Evolutionary conservation across 2,113 vertebrate species (phyloP).

Genomic region (Chascanopsetta lugubris): DNA sequence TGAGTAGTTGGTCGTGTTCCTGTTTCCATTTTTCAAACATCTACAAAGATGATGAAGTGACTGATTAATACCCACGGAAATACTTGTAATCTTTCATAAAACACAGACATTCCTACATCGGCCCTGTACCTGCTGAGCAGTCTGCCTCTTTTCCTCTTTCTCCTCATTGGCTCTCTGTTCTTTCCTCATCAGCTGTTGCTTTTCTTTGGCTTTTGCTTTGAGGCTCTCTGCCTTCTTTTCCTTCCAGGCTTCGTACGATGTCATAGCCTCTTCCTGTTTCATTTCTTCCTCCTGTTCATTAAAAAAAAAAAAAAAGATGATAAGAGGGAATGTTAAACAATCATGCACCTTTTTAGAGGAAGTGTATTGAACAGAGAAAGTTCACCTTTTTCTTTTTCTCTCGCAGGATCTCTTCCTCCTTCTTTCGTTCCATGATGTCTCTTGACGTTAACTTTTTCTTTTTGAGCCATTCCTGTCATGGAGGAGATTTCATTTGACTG

Average conservation of each 20-base stretch:
- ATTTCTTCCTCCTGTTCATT: conserved; percentile 71
- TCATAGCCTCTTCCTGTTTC: conserved; percentile 86
- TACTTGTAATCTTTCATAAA: not conserved
- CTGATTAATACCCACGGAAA: conserved; percentile 4
- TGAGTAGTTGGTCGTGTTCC: conserved; percentile 82
- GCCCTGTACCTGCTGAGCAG: conserved; percentile 81
- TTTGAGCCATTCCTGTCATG: conserved; percentile 88
- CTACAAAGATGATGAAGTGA: conserved; percentile 66
- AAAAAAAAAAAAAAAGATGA: not conserved
- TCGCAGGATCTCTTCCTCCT: conserved; percentile 83
- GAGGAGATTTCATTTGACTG: not conserved
- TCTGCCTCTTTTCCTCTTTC: conserved; percentile 79
- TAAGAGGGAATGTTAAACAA: not conserved
- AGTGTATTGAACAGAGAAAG: not conserved
- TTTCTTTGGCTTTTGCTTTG: conserved; percentile 80
- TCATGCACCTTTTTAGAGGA: not conserved
- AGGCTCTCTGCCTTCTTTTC: conserved; percentile 85
- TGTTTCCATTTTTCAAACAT: conserved; percentile 93
- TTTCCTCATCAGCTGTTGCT: conserved; percentile 75
- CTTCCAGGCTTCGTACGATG: conserved; percentile 92
- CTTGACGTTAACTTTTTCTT: conserved; percentile 85
- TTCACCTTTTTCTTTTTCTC: conserved; percentile 85
- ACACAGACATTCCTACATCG: not conserved
- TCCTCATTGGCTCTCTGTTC: conserved; percentile 80
- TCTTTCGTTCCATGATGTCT: conserved; percentile 81